Evolutionary conservation across 2,113 vertebrate species (phyloP), one percentile per base, ranked within the genome.

Genomic region (Montifringilla adamsi): DNA sequence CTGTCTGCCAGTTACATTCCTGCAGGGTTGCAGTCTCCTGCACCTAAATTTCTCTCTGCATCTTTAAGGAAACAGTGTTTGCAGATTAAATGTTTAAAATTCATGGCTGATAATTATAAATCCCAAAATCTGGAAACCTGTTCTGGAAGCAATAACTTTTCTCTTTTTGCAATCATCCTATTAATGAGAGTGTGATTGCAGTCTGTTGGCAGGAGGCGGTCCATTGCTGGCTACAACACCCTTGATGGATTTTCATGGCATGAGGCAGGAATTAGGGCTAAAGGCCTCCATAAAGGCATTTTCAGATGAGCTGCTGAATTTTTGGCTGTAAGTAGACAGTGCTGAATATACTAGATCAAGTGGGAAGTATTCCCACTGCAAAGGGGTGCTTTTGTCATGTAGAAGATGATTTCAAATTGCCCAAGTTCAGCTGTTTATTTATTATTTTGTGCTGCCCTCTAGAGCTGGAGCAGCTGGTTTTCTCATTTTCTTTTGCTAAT

Each of bases 381-480:
- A 92, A 87, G 33, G 7, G 39, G 20, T 23, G 33, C 19, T 89
- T 87, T 53, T 79, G n/a, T 24, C 27, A 4, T 8, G 31, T 52
- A 39, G 79, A 62, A 84, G 30, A 62, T 8, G 1, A 78, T 50
- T 84, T 84, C 31, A 31, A 55, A 50, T 73, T 44, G 66, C 11
- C 27, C 46, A 46, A 0, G 13, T 46, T 84, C 26, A 23, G 59
- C 39, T 70, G 74, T 83, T 74, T 52, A 95, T 97, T 94, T 74
- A 88, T 96, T 93, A 96, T 78, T 97, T 96, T 69, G 83, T 96
- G 94, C 96, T 97, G 95, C 95, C 96, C 95, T 94, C 96, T 97
- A 96, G 87, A 93, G 95, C 85, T 90, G 44, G 90, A 95, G 89
- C 60, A 94, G 84, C 74, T 47, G 52, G 16, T 77, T 90, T 80